phyloP scores from a whole-genome alignment of 2,797 vertebrate genomes.

The Cynodonichthys magdalenae region DNA sequence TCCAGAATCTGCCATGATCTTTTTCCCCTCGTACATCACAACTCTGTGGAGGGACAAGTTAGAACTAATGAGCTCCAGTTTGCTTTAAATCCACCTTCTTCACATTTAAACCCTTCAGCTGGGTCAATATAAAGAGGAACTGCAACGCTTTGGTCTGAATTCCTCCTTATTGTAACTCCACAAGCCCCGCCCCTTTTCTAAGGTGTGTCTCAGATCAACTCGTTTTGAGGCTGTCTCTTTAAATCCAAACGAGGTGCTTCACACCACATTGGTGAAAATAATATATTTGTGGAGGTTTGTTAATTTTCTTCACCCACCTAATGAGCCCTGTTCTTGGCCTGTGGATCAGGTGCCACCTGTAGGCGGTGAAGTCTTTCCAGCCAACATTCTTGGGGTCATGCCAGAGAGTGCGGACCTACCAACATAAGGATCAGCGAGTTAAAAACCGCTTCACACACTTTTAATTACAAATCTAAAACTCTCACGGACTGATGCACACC shows the following conservation, averaged over 20 bases:
- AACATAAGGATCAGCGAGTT: neutral
- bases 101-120: too few relatives aligned
- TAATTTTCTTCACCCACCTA: constrained; percentile 75
- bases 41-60: constrained; percentile 79
- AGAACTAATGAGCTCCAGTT: neutral
- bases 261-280: neutral
- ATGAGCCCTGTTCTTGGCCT: constrained; percentile 96
- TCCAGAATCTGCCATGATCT: constrained; percentile 97
- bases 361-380: constrained; percentile 99
- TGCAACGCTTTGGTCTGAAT: too few relatives aligned
- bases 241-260: too few relatives aligned
- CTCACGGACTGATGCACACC: constrained; percentile 67
- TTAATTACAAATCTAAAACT: neutral
- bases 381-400: constrained; percentile 95
- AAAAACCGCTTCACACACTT: neutral
- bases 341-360: constrained; percentile 97
- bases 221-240: too few relatives aligned
- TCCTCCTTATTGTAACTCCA: too few relatives aligned
- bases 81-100: neutral
- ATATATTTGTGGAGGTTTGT: neutral
- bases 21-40: constrained; percentile 98
- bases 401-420: constrained; percentile 94
- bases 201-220: too few relatives aligned
- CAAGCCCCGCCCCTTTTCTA: too few relatives aligned
- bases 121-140: too few relatives aligned